Conservation (phyloP, 2,113 vertebrate species). For the Oncorhynchus kisutch region DNA sequence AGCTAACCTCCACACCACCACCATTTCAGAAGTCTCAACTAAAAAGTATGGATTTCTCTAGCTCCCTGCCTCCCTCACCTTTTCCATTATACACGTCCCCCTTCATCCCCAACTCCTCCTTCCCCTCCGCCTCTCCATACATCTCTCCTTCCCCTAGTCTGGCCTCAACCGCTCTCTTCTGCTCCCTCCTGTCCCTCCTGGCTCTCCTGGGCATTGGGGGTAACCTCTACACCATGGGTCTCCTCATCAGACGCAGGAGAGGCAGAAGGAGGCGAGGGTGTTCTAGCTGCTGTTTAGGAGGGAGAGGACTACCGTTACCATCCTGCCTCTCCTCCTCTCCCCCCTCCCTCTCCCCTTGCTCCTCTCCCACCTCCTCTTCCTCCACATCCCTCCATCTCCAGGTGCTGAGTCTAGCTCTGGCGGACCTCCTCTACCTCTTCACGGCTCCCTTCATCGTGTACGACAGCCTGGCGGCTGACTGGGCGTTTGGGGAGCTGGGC, state of each 20-base stretch:
- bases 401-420: conserved; percentile 80
- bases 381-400: conserved; percentile 76
- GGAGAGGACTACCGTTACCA: conserved; percentile 39
- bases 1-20: neutral
- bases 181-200: conserved; percentile 78
- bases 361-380: conserved; percentile 51
- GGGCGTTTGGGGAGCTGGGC: conserved; percentile 80
- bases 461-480: conserved; percentile 78
- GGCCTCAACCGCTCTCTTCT: conserved; percentile 77
- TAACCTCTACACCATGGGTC: conserved; percentile 80
- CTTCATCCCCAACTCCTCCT: conserved; percentile 54
- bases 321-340: conserved; percentile 64
- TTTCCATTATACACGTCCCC: conserved; percentile 54
- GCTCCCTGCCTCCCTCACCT: conserved; percentile 51
- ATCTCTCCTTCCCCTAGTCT: conserved; percentile 71
- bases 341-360: conserved; percentile 52
- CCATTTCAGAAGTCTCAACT: neutral
- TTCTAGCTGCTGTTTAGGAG: conserved; percentile 52
- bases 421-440: conserved; percentile 82
- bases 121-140: conserved; percentile 64
- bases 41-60: conserved; percentile 66
- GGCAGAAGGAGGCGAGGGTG: conserved; percentile 50
- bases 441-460: conserved; percentile 83
- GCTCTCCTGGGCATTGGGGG: conserved; percentile 77
- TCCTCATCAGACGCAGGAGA: conserved; percentile 71